phyloP scores from a whole-genome alignment of 2,113 vertebrate genomes.

The Bambusicola thoracicus region DNA sequence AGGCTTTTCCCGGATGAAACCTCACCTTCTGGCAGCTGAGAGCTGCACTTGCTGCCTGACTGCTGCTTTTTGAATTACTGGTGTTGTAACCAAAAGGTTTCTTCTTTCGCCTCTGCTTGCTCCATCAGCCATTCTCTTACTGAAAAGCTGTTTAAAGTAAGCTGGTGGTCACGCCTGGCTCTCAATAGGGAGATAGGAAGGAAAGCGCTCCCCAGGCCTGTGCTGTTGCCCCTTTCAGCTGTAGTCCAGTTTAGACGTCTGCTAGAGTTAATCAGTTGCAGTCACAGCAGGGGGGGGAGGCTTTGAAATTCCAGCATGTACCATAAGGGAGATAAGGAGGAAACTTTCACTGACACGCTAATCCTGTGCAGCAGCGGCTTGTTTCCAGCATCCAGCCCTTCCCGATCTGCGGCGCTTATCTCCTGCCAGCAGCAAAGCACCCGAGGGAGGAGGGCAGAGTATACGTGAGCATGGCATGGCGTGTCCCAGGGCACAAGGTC shows the following conservation, averaged over 20 bases:
- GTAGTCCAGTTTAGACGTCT: not conserved
- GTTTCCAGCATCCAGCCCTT: not conserved
- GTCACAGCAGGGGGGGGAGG: not conserved
- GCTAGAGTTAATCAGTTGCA: not conserved
- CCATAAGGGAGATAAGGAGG: not conserved
- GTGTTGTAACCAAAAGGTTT: not conserved
- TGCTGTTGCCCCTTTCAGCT: not conserved
- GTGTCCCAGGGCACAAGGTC: not conserved
- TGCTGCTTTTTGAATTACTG: not conserved
- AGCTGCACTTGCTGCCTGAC: not conserved
- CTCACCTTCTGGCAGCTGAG: not conserved
- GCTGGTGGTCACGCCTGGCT: not conserved
- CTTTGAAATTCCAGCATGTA: not conserved
- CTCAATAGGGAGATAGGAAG: not conserved
- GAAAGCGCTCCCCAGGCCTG: not conserved
- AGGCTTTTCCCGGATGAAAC: not conserved
- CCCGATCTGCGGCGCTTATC: not conserved
- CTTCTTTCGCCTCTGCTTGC: not conserved
- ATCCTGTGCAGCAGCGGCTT: constrained; percentile 1
- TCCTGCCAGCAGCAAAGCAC: not conserved
- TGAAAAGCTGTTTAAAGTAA: not conserved
- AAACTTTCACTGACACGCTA: not conserved
- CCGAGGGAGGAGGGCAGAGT: not conserved
- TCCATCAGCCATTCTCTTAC: not conserved
- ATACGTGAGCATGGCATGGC: not conserved